These are phyloP conservation scores for Rhabdomys pumilio DNA, from an alignment of 2,797 vertebrate genomes.

Conservation along the genomic window DNA sequence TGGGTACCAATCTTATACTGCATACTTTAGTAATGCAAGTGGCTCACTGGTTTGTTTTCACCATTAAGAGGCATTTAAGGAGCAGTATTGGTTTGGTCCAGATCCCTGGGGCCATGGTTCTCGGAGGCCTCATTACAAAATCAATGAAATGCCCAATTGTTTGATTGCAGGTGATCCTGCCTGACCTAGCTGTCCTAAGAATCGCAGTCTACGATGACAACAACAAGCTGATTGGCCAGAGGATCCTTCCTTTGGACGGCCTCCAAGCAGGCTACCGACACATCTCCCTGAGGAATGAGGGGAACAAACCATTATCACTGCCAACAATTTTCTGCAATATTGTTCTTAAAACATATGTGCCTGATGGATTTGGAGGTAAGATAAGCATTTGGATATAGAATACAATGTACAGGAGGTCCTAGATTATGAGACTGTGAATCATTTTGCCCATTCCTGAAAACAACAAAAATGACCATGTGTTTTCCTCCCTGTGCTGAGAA, in stretches of 20 bases:
- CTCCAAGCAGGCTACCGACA: slow-evolving; percentile 98
- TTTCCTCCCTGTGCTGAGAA: not conserved
- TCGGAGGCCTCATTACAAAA: not conserved
- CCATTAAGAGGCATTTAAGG: not conserved
- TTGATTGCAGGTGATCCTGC: slow-evolving; percentile 95
- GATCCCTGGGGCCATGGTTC: slow-evolving; percentile 8
- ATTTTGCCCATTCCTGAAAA: not conserved
- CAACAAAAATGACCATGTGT: not conserved
- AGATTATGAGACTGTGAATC: not conserved
- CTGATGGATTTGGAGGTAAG: slow-evolving; percentile 99
- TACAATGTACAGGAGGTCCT: not conserved
- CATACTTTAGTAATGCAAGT: not conserved
- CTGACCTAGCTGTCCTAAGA: slow-evolving; percentile 97
- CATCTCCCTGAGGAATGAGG: slow-evolving; percentile 98
- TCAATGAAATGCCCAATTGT: slow-evolving; percentile 61
- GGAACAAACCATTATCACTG: slow-evolving; percentile 98
- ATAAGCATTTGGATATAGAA: not conserved
- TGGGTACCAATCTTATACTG: not conserved
- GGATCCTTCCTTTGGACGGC: slow-evolving; percentile 97
- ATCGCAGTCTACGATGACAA: slow-evolving; percentile 99
- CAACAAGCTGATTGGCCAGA: slow-evolving; percentile 98
- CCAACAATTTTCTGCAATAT: slow-evolving; percentile 99
- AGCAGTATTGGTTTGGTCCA: not conserved
- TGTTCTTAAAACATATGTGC: slow-evolving; percentile 99
- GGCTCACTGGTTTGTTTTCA: not conserved